These are phyloP conservation scores for Stercorarius parasiticus DNA, from an alignment of 2,113 vertebrate genomes.

Conservation along the genomic window DNA sequence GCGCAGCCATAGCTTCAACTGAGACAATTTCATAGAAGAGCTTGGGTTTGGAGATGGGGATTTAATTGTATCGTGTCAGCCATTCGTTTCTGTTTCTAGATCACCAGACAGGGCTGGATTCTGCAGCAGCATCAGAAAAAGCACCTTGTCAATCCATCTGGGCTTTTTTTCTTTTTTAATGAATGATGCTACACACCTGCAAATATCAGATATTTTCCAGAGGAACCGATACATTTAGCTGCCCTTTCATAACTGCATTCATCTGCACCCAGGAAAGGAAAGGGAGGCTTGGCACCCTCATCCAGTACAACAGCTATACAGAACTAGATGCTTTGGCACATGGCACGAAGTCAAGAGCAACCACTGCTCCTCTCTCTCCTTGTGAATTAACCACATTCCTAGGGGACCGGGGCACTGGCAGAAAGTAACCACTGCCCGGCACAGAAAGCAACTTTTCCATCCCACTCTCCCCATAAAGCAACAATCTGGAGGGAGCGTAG, in stretches of 20 bases:
- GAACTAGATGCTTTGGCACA: background rate
- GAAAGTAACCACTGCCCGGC: background rate
- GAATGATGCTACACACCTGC: background rate
- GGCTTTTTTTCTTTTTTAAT: background rate
- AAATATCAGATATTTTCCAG: constrained; percentile 1
- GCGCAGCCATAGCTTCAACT: background rate
- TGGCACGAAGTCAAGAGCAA: background rate
- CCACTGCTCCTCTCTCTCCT: background rate
- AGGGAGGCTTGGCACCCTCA: background rate
- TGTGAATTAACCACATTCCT: background rate
- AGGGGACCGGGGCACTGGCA: background rate
- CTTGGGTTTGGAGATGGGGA: background rate
- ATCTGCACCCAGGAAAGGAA: background rate
- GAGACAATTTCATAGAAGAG: background rate
- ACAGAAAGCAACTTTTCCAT: background rate
- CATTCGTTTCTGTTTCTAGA: background rate
- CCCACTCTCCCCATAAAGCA: background rate
- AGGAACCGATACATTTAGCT: background rate
- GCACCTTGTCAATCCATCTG: background rate
- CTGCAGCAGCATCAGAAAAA: background rate
- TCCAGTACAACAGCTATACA: background rate
- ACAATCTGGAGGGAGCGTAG: background rate
- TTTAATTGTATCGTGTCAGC: background rate
- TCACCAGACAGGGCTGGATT: background rate
- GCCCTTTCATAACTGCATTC: background rate